A percentile compares a stretch with the other conserved stretches of the same genome.
phyloP scores from a whole-genome alignment of 2,113 vertebrate genomes.

The Charina bottae region DNA sequence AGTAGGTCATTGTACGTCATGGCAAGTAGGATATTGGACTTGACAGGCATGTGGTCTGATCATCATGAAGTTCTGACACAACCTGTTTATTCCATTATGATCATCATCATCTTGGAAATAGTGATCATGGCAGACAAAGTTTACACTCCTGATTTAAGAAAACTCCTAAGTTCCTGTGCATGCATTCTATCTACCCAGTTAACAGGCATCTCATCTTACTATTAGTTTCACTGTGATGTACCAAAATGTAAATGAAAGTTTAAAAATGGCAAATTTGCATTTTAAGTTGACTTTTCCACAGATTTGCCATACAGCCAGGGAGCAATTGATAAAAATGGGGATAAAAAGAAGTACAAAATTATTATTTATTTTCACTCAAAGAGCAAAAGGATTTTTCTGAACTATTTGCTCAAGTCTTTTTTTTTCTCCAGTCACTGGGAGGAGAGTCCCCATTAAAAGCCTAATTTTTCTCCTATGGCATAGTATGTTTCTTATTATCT shows the following conservation, averaged over 20 bases:
- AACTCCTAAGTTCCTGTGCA: too few species aligned
- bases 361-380: constrained; percentile 40
- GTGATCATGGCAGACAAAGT: not conserved
- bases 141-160: not conserved
- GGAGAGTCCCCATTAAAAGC: constrained; percentile 33
- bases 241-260: constrained; percentile 3
- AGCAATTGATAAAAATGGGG: not conserved
- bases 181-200: not conserved
- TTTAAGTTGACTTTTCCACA: constrained; percentile 37
- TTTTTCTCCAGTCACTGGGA: constrained; percentile 37
- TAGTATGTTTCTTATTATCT: constrained; percentile 79
- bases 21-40: not conserved
- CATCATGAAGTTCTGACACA: too few species aligned
- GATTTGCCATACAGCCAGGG: not conserved
- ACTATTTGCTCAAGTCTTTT: constrained; percentile 48
- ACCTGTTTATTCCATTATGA: not conserved
- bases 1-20: not conserved
- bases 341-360: constrained; percentile 19
- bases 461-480: constrained; percentile 19
- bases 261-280: constrained; percentile 34
- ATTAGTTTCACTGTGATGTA: constrained; percentile 44
- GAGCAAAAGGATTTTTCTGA: constrained; percentile 37
- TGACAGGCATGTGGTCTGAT: not conserved
- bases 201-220: not conserved
- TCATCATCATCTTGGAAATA: not conserved